Conservation (phyloP, 1,140 invertebrate genomes). For the Pogonus chalceus region DNA sequence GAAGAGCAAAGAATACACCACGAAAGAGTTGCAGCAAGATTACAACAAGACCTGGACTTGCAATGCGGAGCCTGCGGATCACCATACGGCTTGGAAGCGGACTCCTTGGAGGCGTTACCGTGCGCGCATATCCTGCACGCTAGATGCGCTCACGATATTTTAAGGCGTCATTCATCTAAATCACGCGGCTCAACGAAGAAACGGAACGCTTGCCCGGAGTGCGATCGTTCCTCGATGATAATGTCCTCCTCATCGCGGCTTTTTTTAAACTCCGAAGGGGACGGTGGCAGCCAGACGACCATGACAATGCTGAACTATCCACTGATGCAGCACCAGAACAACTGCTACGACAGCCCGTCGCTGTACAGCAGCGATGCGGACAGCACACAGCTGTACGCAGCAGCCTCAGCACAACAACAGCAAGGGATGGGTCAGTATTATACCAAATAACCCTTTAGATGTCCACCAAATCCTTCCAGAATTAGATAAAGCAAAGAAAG, state of each 20-base stretch:
- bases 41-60: slow-evolving; percentile 62
- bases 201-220: slow-evolving; percentile 32
- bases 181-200: slow-evolving; percentile 53
- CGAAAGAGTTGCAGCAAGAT: slow-evolving; percentile 54
- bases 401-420: slow-evolving; percentile 11
- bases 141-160: slow-evolving; percentile 60
- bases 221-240: no score
- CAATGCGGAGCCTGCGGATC: slow-evolving; percentile 66
- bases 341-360: background rate
- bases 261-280: slow-evolving; percentile 30
- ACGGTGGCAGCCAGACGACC: background rate
- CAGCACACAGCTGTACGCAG: slow-evolving; percentile 28
- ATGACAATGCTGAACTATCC: background rate
- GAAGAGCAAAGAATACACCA: slow-evolving; percentile 65
- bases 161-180: no score
- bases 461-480: no score
- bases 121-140: slow-evolving; percentile 78
- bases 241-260: slow-evolving; percentile 29
- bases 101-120: slow-evolving; percentile 65
- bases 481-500: no score
- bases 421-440: no score
- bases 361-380: slow-evolving; percentile 34
- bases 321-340: background rate
- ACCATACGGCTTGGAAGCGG: slow-evolving; percentile 61
- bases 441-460: background rate